These are phyloP conservation scores for Silurus meridionalis DNA, from an alignment of 2,113 vertebrate genomes.

Conservation along the genomic window DNA sequence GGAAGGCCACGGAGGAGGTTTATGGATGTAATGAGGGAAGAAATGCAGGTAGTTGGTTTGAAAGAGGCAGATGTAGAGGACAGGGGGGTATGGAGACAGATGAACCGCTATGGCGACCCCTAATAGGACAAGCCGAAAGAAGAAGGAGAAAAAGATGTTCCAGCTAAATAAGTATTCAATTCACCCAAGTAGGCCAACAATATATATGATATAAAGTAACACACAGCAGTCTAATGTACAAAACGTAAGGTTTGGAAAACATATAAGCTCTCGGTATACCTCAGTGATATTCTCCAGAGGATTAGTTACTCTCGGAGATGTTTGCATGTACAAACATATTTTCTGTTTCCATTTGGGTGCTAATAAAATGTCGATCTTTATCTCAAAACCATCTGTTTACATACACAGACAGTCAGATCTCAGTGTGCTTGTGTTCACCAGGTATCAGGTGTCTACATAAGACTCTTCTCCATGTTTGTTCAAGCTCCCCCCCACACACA, in stretches of 20 bases:
- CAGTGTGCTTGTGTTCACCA: conserved; percentile 1
- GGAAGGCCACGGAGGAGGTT: too few relatives aligned
- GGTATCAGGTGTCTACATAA: conserved; percentile 13
- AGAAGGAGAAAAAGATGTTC: too few relatives aligned
- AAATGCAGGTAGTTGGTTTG: too few relatives aligned
- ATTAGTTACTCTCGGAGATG: neutral
- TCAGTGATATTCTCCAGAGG: neutral
- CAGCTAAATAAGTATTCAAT: neutral
- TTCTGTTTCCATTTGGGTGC: neutral
- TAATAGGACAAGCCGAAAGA: too few relatives aligned
- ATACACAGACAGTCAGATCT: neutral
- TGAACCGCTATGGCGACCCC: too few relatives aligned
- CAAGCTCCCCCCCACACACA: neutral
- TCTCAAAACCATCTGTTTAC: neutral
- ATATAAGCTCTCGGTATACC: neutral
- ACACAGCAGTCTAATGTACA: neutral
- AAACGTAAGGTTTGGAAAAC: neutral
- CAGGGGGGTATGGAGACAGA: too few relatives aligned
- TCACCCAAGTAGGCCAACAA: neutral
- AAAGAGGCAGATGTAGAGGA: too few relatives aligned
- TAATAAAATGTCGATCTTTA: neutral
- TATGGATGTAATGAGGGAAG: too few relatives aligned
- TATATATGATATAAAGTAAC: neutral
- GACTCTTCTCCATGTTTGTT: conserved; percentile 1
- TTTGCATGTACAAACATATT: conserved; percentile 9